Base-by-base conservation (phyloP, 2,113 vertebrate species). In the Hylia prasina region DNA sequence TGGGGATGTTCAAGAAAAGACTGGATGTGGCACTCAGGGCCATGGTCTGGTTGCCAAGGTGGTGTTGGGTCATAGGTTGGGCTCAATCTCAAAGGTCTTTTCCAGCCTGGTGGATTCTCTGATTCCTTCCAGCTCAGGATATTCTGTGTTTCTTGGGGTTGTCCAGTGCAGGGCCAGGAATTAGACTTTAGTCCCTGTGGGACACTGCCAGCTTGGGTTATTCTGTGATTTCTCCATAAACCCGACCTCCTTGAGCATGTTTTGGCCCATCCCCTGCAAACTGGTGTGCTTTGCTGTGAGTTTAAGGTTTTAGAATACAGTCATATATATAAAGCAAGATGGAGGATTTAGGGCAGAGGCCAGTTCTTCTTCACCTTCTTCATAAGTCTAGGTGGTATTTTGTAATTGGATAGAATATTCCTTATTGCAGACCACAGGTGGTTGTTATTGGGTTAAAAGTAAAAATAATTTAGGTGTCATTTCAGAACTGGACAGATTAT, bases 391-490 rank as follows among this genome's bases (percentile, higher is more conserved):
- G 22, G 22, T 35, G 14, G 4, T 15, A 1, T 58, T 58, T 35
- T 35, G 56, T 24, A 58, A 58, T 16, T 58, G n/a, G 22, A 5
- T 24, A 58, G n/a, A 58, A 35, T 35, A 58, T 2, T 24, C 22
- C 4, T 0, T n/a, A 24, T 58, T 58, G 56, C 1, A 1, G 33
- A 13, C 14, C 22, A 24, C 3, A 3, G 33, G 22, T 24, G 33
- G 9, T 58, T 35, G 22, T 35, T 35, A 24, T 35, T 58, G n/a
- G 22, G 22, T 58, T 35, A 58, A 58, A 58, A 58, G 56, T 58
- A 16, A 58, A 24, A 58, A 58, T 35, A 35, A 35, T 58, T 35
- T 7, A 35, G 56, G 22, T 58, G n/a, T 58, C 22, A 35, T 58
- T 35, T 58, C 56, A 24, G 35, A 58, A 58, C 24, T 58, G 33